These are phyloP conservation scores for Myripristis murdjan DNA, from an alignment of 2,797 vertebrate species.

Conservation along the genomic window DNA sequence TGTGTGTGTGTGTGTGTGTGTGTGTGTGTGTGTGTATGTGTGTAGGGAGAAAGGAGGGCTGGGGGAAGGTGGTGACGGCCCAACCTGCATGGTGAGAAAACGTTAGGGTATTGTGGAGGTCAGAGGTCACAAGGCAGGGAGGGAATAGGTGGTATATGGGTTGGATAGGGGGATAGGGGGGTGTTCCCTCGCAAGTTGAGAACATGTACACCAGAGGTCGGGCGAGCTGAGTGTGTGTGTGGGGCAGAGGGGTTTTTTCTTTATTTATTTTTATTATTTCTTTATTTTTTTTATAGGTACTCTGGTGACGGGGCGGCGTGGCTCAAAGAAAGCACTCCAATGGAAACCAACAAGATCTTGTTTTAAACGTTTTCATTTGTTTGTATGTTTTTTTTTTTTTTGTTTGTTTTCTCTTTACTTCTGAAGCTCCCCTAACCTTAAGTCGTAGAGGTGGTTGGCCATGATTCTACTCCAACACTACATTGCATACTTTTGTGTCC, in stretches of 20 bases:
- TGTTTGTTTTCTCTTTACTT: conserved; percentile 90
- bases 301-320: conserved; percentile 97
- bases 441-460: conserved; percentile 95
- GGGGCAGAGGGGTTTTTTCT: conserved; percentile 73
- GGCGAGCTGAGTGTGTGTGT: conserved; percentile 50
- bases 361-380: conserved; percentile 85
- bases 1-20: not conserved
- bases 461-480: conserved; percentile 93
- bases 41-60: too few species aligned
- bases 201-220: conserved; percentile 91
- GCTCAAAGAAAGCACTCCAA: conserved; percentile 99
- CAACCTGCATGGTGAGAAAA: conserved; percentile 63
- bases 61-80: conserved; percentile 69
- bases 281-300: conserved; percentile 92
- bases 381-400: conserved; percentile 78
- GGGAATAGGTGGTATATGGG: conserved; percentile 20
- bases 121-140: conserved; percentile 24
- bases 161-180: conserved; percentile 82
- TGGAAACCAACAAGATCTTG: conserved; percentile 95
- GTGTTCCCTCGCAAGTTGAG: conserved; percentile 89
- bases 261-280: too few species aligned
- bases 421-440: conserved; percentile 97
- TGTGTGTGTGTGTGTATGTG: too few species aligned
- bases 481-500: conserved; percentile 99
- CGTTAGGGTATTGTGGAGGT: conserved; percentile 39